Evolutionary conservation across 2,888 invertebrate genomes (phyloP).

Genomic region (Pristionchus mayeri): DNA sequence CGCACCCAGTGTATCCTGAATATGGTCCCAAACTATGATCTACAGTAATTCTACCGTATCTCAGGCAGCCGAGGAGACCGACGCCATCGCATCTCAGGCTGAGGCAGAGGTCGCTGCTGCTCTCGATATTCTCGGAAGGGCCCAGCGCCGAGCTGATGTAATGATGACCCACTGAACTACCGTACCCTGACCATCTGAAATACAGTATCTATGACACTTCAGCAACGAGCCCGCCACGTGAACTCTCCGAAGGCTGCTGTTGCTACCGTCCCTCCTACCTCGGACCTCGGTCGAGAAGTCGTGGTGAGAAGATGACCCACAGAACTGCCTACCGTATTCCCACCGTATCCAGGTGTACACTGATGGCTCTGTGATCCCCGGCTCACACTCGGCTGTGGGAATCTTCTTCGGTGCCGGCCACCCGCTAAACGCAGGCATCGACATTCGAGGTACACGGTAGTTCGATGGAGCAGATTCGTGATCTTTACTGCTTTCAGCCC

Average conservation of each 20-base stretch:
- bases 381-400: slow-evolving; percentile 15
- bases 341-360: slow-evolving; percentile 43
- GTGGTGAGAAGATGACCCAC: not conserved
- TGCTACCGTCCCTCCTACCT: not conserved
- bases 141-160: not conserved
- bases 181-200: not conserved
- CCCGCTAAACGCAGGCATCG: slow-evolving; percentile 7
- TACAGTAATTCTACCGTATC: not conserved
- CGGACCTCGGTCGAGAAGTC: not conserved
- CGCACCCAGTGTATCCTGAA: not conserved
- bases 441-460: slow-evolving; percentile 25
- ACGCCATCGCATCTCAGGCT: slow-evolving; percentile 10
- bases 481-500: slow-evolving; percentile 3
- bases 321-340: not conserved
- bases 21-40: not conserved
- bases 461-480: not conserved
- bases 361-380: not conserved
- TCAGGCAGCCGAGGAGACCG: slow-evolving; percentile 32
- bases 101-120: slow-evolving; percentile 19
- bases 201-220: not conserved
- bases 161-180: not conserved
- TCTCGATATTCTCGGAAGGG: not conserved
- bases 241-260: not conserved
- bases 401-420: slow-evolving; percentile 36
- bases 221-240: slow-evolving; percentile 1